Percentiles rank a stretch among this genome's conserved stretches.
These are phyloP conservation scores for Varanus komodoensis DNA, from an alignment of 2,113 vertebrate genomes.

Conservation along the genomic window DNA sequence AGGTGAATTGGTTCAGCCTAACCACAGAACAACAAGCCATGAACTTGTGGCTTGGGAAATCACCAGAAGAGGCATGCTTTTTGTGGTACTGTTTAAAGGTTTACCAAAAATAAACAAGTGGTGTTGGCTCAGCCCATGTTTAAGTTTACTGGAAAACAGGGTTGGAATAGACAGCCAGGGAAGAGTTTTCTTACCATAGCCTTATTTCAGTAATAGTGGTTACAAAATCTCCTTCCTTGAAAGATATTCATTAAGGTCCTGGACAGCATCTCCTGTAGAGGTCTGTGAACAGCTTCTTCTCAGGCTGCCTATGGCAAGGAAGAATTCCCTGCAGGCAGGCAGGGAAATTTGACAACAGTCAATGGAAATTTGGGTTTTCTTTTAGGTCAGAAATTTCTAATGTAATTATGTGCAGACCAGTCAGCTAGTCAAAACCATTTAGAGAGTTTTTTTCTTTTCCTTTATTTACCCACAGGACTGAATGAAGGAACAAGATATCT, in stretches of 20 bases:
- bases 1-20: not conserved
- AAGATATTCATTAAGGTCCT: not conserved
- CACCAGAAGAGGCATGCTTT: not conserved
- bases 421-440: no score
- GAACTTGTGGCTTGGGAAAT: not conserved
- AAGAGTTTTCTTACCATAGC: not conserved
- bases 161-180: not conserved
- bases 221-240: not conserved
- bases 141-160: not conserved
- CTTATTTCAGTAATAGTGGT: not conserved
- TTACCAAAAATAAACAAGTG: not conserved
- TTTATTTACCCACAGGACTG: not conserved
- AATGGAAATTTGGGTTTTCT: not conserved
- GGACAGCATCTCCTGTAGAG: not conserved
- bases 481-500: no score
- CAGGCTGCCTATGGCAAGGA: no score
- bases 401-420: not conserved
- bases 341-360: not conserved
- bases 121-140: not conserved
- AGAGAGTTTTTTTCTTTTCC: no score
- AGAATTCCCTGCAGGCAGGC: not conserved
- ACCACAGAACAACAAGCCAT: not conserved
- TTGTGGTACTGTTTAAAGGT: not conserved
- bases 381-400: not conserved
- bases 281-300: not conserved